Evolutionary conservation across 2,797 vertebrate genomes (phyloP).

Genomic region (Danio albolineatus): DNA sequence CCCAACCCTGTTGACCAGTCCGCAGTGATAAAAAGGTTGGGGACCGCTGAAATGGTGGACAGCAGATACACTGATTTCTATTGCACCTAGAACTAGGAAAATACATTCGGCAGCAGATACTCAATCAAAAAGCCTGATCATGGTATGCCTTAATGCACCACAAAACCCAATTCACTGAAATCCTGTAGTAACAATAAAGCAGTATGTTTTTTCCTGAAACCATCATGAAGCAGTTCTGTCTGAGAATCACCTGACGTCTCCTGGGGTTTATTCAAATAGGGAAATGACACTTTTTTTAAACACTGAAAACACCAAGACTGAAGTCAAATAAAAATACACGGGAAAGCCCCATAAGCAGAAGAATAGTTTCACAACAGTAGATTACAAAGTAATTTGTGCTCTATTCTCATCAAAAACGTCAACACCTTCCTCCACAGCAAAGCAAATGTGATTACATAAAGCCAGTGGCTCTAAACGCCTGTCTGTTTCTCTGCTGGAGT

Average conservation of each 20-base stretch:
- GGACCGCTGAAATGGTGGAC: too few relatives aligned
- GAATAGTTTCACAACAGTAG: not conserved
- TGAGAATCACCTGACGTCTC: not conserved
- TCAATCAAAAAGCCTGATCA: too few relatives aligned
- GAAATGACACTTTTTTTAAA: not conserved
- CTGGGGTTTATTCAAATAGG: constrained; percentile 9
- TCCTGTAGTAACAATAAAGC: not conserved
- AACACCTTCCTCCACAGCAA: constrained; percentile 41
- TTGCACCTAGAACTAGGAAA: too few relatives aligned
- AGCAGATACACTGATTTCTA: too few relatives aligned
- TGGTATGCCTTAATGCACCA: not conserved
- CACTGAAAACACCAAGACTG: not conserved
- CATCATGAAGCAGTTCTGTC: not conserved
- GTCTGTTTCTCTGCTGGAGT: constrained; percentile 45
- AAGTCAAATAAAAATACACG: not conserved
- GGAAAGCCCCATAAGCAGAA: not conserved
- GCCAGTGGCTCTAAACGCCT: constrained; percentile 31
- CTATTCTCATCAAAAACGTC: constrained; percentile 25
- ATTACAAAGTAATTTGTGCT: not conserved
- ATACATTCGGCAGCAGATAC: too few relatives aligned
- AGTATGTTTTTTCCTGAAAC: not conserved
- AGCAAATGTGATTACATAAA: constrained; percentile 60
- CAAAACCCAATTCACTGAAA: constrained; percentile 2
- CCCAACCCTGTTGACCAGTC: too few relatives aligned
- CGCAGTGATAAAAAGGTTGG: too few relatives aligned